Base-by-base conservation (phyloP, 2,113 vertebrate genomes). In the Nesoenas mayeri region DNA sequence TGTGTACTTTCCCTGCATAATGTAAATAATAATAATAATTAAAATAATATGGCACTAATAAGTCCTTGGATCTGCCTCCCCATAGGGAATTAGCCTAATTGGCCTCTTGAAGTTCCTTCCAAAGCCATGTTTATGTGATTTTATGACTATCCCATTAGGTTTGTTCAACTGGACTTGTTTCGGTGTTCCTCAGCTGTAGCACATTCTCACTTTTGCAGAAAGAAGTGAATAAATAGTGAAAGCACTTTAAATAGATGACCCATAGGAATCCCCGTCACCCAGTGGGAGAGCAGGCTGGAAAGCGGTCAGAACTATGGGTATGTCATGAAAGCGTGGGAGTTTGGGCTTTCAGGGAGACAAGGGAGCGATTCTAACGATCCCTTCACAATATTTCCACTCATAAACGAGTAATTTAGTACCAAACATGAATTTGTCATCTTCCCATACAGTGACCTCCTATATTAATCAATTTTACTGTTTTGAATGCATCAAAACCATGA, bases 51-150 rank as follows among this genome's bases (percentile, higher is more conserved):
- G 72, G 31, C 62, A 75, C 58, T 75, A 88, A 26, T 72, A 80
- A 77, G 74, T 25, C 42, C 70, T 85, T 10, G 74, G 42, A 40
- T 80, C 58, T 58, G 70, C 58, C 64, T 85, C n/a, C 47, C 74
- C 1, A 0, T 10, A 9, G 91, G 69, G 79, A 91, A 93, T 81
- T 26, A 53, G 36, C 16, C 54, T 85, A 88, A 93, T 85, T 77
- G 60, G 47, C 62, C 79, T 72, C 69, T 62, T 80, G 87, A 80
- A 93, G 91, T 62, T 80, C 73, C 48, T 91, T 85, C 83, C 94
- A 93, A 67, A 66, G 62, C 29, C 5, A 9, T 26, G 69, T 56
- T 91, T 66, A 17, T 62, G 87, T 26, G 79, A 40, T 80, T 62
- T 80, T n/a, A 58, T 18, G 50, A 38, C 20, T 64, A 28, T 40